Percentiles rank a stretch among this genome's conserved stretches.
Evolutionary conservation across 1,140 invertebrate species (phyloP).

Genomic region (Bombus haemorrhoidalis): DNA sequence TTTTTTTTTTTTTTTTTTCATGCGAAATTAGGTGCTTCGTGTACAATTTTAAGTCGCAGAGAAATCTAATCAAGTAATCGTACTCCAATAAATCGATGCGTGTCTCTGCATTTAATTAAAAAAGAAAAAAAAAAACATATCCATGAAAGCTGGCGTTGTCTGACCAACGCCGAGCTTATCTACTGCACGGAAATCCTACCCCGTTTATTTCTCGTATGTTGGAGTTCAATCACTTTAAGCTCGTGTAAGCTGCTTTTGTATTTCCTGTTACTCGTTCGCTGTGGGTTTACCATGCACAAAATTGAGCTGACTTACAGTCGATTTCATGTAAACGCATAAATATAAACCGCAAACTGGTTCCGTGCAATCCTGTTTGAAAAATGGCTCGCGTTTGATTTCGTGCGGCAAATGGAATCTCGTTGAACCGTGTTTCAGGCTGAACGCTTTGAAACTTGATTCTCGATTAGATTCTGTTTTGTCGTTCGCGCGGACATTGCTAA

Average conservation of each 20-base stretch:
- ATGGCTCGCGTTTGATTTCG: slow-evolving; percentile 17
- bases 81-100: background rate
- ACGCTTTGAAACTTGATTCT: background rate
- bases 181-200: background rate
- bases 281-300: background rate
- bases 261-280: slow-evolving; percentile 13
- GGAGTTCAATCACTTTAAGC: slow-evolving; percentile 16
- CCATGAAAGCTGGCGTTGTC: background rate
- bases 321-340: slow-evolving; percentile 32
- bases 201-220: background rate
- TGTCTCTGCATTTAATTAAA: background rate
- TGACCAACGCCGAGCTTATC: slow-evolving; percentile 3
- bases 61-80: background rate
- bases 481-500: background rate
- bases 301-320: slow-evolving; percentile 24
- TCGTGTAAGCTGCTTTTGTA: slow-evolving; percentile 29
- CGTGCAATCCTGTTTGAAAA: slow-evolving; percentile 29
- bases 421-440: background rate
- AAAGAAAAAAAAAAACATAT: background rate
- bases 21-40: background rate
- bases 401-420: background rate
- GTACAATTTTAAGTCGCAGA: background rate
- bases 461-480: background rate
- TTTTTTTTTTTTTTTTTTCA: too few species aligned
- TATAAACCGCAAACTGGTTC: slow-evolving; percentile 43